Evolutionary conservation across 2,888 invertebrate genomes (phyloP).

Genomic region (Hybos culiciformis): DNA sequence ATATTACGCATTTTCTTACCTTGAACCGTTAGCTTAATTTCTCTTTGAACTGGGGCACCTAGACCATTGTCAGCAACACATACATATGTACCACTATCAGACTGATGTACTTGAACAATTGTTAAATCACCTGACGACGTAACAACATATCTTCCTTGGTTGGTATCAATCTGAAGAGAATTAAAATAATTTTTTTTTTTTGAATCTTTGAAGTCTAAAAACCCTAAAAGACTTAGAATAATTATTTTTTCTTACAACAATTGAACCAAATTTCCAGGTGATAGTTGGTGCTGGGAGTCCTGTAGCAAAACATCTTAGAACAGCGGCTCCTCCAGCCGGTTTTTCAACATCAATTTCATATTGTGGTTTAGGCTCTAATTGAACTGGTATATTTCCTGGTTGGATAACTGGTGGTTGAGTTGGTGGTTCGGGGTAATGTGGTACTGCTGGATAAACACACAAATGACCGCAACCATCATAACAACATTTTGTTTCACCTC

Average conservation of each 20-base stretch:
- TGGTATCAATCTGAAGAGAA: conserved; percentile 51
- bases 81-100: conserved; percentile 73
- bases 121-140: conserved; percentile 62
- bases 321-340: conserved; percentile 59
- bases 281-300: conserved; percentile 67
- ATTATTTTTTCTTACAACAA: conserved; percentile 43
- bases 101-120: conserved; percentile 64
- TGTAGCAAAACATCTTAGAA: conserved; percentile 57
- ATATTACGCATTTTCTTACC: conserved; percentile 42
- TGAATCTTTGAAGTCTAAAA: too few species aligned
- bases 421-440: conserved; percentile 31
- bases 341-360: conserved; percentile 48
- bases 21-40: conserved; percentile 55
- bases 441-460: conserved; percentile 45
- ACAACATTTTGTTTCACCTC: conserved; percentile 69
- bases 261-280: conserved; percentile 59
- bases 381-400: conserved; percentile 26
- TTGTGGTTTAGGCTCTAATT: conserved; percentile 37
- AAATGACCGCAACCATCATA: conserved; percentile 58
- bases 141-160: conserved; percentile 56
- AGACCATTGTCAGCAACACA: conserved; percentile 73
- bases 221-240: neutral
- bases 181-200: neutral
- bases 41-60: conserved; percentile 51
- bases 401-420: conserved; percentile 32